Evolutionary conservation across 2,888 invertebrate genomes (phyloP).

Genomic region (Clunio marinus): DNA sequence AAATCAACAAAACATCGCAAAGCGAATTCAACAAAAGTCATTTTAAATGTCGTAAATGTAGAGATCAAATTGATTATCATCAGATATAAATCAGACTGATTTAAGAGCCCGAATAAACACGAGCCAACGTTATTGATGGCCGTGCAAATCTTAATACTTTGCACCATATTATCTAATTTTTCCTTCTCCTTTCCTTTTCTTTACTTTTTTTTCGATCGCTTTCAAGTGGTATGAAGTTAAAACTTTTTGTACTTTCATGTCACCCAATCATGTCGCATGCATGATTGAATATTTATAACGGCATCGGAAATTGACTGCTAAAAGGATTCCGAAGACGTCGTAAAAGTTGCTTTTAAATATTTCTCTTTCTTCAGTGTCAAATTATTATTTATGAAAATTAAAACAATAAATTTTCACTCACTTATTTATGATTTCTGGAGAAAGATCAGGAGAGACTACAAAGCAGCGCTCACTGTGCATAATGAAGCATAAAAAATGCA

Average conservation of each 20-base stretch:
- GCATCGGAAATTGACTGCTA: no score
- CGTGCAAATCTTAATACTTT: conserved; percentile 20
- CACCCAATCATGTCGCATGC: background rate
- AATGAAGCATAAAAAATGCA: conserved; percentile 38
- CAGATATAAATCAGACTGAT: conserved; percentile 37
- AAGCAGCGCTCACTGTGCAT: background rate
- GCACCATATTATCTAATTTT: conserved; percentile 24
- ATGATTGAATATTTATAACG: conserved; percentile 33
- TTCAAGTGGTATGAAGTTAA: background rate
- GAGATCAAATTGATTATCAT: conserved; percentile 37
- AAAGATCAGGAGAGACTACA: conserved; percentile 1
- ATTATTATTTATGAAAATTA: conserved; percentile 37
- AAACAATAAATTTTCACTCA: conserved; percentile 38
- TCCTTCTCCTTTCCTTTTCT: background rate
- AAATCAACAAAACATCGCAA: background rate
- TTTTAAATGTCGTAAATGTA: background rate
- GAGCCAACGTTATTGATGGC: background rate
- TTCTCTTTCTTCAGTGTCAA: conserved; percentile 26
- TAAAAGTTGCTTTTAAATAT: background rate
- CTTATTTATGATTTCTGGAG: conserved; percentile 36
- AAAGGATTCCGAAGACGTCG: background rate
- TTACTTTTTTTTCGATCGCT: background rate
- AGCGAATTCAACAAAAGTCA: background rate
- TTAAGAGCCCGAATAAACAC: conserved; percentile 6
- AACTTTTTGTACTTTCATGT: background rate